Base-by-base conservation (phyloP, 2,888 invertebrate species). In the Hirtodrosophila alboralis region DNA sequence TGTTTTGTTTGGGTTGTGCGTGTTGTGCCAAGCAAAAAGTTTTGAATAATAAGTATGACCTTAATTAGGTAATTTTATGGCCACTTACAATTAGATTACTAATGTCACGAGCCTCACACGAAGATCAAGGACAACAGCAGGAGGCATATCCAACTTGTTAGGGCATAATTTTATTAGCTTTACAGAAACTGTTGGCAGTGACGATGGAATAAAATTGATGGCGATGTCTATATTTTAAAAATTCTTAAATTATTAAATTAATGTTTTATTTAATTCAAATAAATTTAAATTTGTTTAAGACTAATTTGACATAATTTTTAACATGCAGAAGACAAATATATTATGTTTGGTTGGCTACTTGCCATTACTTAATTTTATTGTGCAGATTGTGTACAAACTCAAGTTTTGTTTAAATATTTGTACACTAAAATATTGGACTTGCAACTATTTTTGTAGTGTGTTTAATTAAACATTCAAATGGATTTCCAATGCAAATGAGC, bases 31-130 rank as follows among this genome's bases (percentile, higher is more conserved):
- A 28, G 51, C 56, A 59, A 54, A 70, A 48, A 67, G 40, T 63
- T 68, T 81, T 64, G 66, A 66, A 75, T 77, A 80, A 71, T 75
- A 78, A 74, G 77, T 79, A 69, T 78, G 70, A 81, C 80, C 75
- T 70, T 74, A 81, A 81, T 81, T 80, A 81, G 77, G 75, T 81
- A 75, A 80, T 81, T 81, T 81, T 77, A 83, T 80, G 77, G 76
- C 66, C 66, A 63, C 75, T 75, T 64, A 77, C 74, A 80, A 81
- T 83, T 75, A 81, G 80, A 80, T 78, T 75, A 83, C 68, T 60
- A 60, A 71, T 71, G 75, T 63, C 80, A 79, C 75, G 77, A 77
- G 33, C 52, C 63, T 59, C 53, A 26, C 47, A 69, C 36, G 28
- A 45, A 41, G 38, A 53, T 53, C 51, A 33, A 30, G 31, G 16